Conservation (phyloP, 1,140 invertebrate genomes). For the Myzus persicae region DNA sequence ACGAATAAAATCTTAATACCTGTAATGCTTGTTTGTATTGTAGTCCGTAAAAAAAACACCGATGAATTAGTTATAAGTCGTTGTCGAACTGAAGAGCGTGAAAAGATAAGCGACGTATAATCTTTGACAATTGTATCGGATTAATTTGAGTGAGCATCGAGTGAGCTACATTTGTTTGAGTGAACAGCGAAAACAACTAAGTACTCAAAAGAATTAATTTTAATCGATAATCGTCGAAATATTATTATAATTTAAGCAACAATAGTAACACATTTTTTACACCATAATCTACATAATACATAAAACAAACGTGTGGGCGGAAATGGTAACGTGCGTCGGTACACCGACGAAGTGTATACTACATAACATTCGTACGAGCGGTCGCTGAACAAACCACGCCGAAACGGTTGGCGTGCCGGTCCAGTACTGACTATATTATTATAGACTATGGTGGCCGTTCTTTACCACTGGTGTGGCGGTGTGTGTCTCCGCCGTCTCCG, state of each 20-base stretch:
- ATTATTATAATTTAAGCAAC: not conserved
- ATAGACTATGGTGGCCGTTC: not conserved
- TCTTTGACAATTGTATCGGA: not conserved
- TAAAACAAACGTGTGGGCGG: not conserved
- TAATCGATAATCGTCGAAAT: not conserved
- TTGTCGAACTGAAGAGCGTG: not conserved
- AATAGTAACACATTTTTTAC: not conserved
- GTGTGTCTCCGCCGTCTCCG: not conserved
- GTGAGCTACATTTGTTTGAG: not conserved
- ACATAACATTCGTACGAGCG: not conserved
- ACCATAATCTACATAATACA: not conserved
- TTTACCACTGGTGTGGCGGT: not conserved
- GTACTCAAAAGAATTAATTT: not conserved
- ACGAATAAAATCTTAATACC: not conserved
- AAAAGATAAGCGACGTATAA: not conserved
- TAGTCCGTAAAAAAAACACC: constrained; percentile 1
- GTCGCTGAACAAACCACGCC: not conserved
- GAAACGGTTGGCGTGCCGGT: not conserved
- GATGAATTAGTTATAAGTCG: not conserved
- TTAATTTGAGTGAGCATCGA: not conserved
- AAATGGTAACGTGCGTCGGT: not conserved
- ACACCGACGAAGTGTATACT: not conserved
- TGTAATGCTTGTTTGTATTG: not conserved
- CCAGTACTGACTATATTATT: not conserved
- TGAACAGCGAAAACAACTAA: not conserved